Evolutionary conservation across 2,113 vertebrate species (phyloP), one percentile per base, ranked within the genome.

Genomic region (Sula dactylatra): DNA sequence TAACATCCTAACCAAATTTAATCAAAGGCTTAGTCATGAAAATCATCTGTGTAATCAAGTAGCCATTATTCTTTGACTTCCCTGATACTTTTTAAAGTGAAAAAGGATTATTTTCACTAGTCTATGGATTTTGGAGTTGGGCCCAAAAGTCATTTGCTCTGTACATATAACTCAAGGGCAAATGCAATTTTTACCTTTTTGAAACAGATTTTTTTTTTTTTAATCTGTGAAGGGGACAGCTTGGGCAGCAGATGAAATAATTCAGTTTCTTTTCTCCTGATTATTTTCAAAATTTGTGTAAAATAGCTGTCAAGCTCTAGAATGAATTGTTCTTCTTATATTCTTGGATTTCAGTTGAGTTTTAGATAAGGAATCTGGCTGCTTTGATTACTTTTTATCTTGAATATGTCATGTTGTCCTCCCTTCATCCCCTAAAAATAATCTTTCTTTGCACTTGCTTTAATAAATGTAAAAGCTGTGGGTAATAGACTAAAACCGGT

Each of bases 371-470:
- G 55, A 74, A 69, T 93, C 50, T 88, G 72, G 11, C 71, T 93
- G 72, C 52, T 92, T 88, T 92, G 62, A 55, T 86, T 95, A 78
- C 29, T 81, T 94, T 95, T 94, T 97, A 44, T 93, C 82, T 86
- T 92, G 59, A 91, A 56, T 17, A 38, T 85, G 58, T 92, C 71
- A 66, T 88, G n/a, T 83, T 93, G 84, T 93, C 72, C 55, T 94
- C 66, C 72, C 32, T 86, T 83, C 47, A 82, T 80, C 36, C 45
- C 18, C 34, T 70, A 70, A 88, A 88, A 96, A 92, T 78, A 92
- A 65, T 81, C 74, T 93, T 90, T 50, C 38, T 47, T 88, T 93
- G 29, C 52, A 81, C 26, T 96, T 95, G 27, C 86, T 92, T 95
- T 97, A 86, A 74, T 90, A 88, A 74, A 77, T 91, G 58, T 90